Conservation (phyloP, 2,113 vertebrate genomes). For the Apodemus speciosus region DNA sequence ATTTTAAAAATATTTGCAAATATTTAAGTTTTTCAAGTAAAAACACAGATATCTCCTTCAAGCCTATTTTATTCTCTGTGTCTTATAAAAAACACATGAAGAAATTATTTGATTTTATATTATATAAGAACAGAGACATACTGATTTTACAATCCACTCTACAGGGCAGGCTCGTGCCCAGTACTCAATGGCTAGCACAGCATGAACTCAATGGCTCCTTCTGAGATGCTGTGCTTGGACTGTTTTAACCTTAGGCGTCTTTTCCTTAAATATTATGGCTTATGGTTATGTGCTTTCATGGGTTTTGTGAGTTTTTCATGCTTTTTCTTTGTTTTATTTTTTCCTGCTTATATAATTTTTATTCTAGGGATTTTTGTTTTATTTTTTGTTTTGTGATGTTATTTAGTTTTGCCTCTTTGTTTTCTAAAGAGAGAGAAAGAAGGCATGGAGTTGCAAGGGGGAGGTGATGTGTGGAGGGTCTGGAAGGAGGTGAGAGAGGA, state of each 20-base stretch:
- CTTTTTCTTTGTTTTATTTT: not conserved
- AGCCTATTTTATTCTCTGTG: not conserved
- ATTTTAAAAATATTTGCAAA: conserved; percentile 42
- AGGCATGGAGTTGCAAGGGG: not conserved
- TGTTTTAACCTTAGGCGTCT: not conserved
- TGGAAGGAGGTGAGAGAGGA: not conserved
- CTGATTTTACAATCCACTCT: not conserved
- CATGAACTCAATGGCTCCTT: not conserved
- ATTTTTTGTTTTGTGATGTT: no score
- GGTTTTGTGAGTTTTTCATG: not conserved
- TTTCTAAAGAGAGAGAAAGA: not conserved
- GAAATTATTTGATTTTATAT: not conserved
- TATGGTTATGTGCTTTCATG: not conserved
- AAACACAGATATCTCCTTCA: not conserved
- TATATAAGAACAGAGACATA: not conserved
- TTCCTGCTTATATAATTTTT: no score
- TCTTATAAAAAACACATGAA: not conserved
- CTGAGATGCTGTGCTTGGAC: not conserved
- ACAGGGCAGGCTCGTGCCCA: not conserved
- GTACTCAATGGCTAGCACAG: not conserved
- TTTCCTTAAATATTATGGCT: not conserved
- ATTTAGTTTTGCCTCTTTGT: not conserved
- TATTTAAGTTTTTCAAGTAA: conserved; percentile 23
- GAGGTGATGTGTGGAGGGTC: not conserved
- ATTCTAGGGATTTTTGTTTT: not conserved